A percentile compares a stretch with the other conserved stretches of the same genome.
Conservation (phyloP, 2,888 invertebrate species). For the Himalopsyche anomala region DNA sequence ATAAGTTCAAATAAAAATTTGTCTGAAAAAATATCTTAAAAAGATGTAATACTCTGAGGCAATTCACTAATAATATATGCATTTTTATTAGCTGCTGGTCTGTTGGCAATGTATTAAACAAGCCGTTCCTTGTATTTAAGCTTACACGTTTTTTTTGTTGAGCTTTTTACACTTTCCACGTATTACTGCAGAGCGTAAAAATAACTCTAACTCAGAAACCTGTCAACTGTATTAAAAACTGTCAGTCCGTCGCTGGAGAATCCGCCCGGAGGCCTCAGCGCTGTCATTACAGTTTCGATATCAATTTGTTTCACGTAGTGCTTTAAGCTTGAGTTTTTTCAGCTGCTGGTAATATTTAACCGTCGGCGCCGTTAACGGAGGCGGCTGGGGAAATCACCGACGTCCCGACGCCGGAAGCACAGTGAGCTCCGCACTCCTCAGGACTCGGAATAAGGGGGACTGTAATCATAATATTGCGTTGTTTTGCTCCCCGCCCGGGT, state of each 20-base stretch:
- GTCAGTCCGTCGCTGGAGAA: background rate
- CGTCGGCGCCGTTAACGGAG: constrained; percentile 40
- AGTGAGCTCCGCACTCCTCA: background rate
- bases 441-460: constrained; percentile 5
- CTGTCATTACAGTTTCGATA: constrained; percentile 43
- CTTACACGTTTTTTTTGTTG: too few relatives aligned
- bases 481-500: constrained; percentile 7
- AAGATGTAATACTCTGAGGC: too few relatives aligned
- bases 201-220: background rate
- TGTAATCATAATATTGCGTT: constrained; percentile 42
- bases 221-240: constrained; percentile 42
- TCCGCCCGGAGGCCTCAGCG: constrained; percentile 14
- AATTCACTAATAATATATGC: too few relatives aligned
- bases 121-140: too few relatives aligned
- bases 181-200: background rate
- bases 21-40: too few relatives aligned
- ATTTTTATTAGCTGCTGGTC: too few relatives aligned
- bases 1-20: too few relatives aligned
- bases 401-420: constrained; percentile 39
- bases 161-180: background rate
- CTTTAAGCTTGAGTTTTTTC: constrained; percentile 37
- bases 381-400: constrained; percentile 40
- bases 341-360: constrained; percentile 43
- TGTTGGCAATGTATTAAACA: too few relatives aligned
- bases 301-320: constrained; percentile 42